Evolutionary conservation across 2,888 invertebrate genomes (phyloP), one percentile per base, ranked within the genome.

Genomic region (Acleris cristana): DNA sequence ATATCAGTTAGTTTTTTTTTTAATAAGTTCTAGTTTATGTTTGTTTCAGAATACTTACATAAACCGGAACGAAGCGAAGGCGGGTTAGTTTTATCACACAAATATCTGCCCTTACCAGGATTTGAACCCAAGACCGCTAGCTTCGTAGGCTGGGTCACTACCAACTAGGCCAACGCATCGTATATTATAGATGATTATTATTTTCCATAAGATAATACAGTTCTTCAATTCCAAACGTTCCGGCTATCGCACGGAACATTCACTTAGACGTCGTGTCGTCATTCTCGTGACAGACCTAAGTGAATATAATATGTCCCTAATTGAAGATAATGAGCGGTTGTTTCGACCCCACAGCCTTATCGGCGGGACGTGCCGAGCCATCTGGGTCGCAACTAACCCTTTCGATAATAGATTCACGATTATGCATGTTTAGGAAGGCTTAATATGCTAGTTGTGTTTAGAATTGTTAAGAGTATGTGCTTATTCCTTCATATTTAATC

Each of bases 301-400:
- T 67, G 67, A 67, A 67, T 67, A 67, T 67, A 67, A 67, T 67
- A 62, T 67, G 63, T 58, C 52, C 63, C 63, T 63, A 67, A 67
- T 63, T 67, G 63, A 57, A 63, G 45, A 34, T 63, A 67, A 67
- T 67, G 63, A 63, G 53, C 53, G 63, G 62, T 57, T 67, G 63
- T 67, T 58, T 57, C 45, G 57, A 48, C 58, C 44, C 48, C 57
- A 58, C 53, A 58, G 67, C 58, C 63, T 62, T 63, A 67, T 62
- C 63, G 53, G 16, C 6, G 53, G 40, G 56, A 63, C 62, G 66
- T 52, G 62, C 62, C 67, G 63, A 58, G 53, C 53, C 49, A 58
- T 60, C 59, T 48, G 48, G 48, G 48, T 26, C 48, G 26, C 18
- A 40, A 61, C 61, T 66, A 67, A 58, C 58, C 58, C 57, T 51